Percentiles rank a stretch among this genome's conserved stretches.
phyloP scores from a whole-genome alignment of 2,888 invertebrate genomes.

The Patella depressa region DNA sequence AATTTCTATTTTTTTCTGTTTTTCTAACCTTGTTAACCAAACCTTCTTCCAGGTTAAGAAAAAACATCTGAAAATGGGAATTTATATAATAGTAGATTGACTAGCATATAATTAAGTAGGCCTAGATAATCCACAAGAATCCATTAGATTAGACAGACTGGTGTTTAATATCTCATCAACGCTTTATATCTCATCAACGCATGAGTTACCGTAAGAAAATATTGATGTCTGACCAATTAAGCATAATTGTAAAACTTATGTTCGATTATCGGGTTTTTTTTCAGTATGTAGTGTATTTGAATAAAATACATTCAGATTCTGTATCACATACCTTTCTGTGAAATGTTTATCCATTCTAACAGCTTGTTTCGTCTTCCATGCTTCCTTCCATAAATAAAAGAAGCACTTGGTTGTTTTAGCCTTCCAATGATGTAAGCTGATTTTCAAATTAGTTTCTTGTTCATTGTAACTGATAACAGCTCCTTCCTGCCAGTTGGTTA shows the following conservation, averaged over 20 bases:
- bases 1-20: constrained; percentile 40
- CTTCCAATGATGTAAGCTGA: constrained; percentile 48
- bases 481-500: constrained; percentile 42
- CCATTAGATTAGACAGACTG: no score
- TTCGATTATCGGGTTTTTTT: no score
- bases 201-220: no score
- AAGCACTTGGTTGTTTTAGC: constrained; percentile 34
- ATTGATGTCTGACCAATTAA: no score
- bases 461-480: constrained; percentile 45
- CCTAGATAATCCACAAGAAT: no score
- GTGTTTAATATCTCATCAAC: no score
- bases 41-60: constrained; percentile 46
- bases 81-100: no score
- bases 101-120: no score
- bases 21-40: constrained; percentile 43
- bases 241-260: no score
- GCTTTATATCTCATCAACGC: no score
- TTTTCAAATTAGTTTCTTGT: constrained; percentile 41
- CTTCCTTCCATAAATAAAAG: constrained; percentile 53
- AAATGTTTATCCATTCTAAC: constrained; percentile 35
- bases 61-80: constrained; percentile 39
- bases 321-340: constrained; percentile 39
- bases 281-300: no score
- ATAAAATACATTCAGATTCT: no score
- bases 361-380: constrained; percentile 44